These are phyloP conservation scores for Eurystomus gularis DNA, from an alignment of 2,113 vertebrate genomes.

Conservation along the genomic window DNA sequence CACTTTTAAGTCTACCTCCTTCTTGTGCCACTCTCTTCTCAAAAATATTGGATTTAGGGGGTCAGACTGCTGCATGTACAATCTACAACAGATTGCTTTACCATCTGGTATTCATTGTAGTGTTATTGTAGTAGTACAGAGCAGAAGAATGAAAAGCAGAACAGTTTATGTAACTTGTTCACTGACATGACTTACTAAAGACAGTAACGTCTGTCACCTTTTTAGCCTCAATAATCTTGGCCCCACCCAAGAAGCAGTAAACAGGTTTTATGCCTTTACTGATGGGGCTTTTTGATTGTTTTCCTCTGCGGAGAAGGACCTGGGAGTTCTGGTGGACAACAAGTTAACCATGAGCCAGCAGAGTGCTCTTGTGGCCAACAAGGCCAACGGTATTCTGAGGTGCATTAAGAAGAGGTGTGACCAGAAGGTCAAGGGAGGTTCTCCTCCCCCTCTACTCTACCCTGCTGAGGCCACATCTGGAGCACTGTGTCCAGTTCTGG, in stretches of 20 bases:
- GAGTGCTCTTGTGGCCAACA: not conserved
- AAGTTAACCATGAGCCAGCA: not conserved
- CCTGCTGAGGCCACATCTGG: not conserved
- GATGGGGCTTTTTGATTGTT: not conserved
- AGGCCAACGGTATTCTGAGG: not conserved
- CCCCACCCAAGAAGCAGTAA: not conserved
- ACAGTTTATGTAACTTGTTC: not conserved
- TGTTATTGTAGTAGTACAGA: not conserved
- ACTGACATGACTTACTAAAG: not conserved
- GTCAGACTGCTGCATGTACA: rapidly evolving
- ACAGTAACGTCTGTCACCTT: not conserved
- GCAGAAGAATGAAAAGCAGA: not conserved
- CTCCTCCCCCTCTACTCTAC: no score
- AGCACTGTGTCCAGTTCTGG: not conserved
- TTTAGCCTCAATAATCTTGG: not conserved
- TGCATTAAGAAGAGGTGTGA: not conserved
- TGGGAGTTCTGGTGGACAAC: not conserved
- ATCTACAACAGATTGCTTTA: not conserved
- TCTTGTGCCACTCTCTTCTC: not conserved
- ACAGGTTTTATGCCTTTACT: not conserved
- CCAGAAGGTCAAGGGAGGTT: not conserved
- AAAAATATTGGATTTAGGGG: not conserved
- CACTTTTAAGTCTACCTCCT: not conserved
- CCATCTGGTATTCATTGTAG: not conserved
- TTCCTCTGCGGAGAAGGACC: not conserved